These are phyloP conservation scores for Tangara arthus DNA, from an alignment of 2,797 vertebrate genomes.

Conservation along the genomic window DNA sequence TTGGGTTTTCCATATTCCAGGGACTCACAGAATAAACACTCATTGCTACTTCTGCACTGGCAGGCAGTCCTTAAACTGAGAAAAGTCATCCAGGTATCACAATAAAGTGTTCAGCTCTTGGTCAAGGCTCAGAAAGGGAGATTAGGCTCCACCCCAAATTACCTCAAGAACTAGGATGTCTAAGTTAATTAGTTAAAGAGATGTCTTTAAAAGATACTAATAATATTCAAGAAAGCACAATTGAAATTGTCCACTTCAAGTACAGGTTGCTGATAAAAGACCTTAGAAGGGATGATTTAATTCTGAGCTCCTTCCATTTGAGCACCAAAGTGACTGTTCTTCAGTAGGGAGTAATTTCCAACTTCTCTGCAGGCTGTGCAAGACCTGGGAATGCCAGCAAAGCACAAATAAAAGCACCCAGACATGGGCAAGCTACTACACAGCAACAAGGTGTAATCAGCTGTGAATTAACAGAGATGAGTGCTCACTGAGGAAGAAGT, in stretches of 20 bases:
- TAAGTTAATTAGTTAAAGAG: neutral
- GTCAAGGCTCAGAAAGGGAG: neutral
- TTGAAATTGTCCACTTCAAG: neutral
- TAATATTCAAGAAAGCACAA: neutral
- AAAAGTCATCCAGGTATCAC: neutral
- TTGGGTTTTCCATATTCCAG: neutral
- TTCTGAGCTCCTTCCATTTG: neutral
- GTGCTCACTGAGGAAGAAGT: neutral
- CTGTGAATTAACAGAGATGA: fast-evolving
- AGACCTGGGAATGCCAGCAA: neutral
- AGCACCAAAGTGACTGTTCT: neutral
- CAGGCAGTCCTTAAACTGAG: neutral
- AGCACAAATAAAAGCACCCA: neutral
- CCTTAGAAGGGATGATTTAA: neutral
- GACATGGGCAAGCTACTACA: neutral
- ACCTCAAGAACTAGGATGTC: neutral
- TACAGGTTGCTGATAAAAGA: neutral
- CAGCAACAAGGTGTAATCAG: neutral
- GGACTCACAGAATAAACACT: neutral
- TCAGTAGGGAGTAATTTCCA: neutral
- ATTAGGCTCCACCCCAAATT: neutral
- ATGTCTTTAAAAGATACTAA: neutral
- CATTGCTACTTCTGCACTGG: neutral
- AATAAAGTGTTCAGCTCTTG: neutral
- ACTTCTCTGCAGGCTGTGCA: neutral